Base-by-base conservation (phyloP, 2,113 vertebrate genomes). In the Dendropsophus ebraccatus region DNA sequence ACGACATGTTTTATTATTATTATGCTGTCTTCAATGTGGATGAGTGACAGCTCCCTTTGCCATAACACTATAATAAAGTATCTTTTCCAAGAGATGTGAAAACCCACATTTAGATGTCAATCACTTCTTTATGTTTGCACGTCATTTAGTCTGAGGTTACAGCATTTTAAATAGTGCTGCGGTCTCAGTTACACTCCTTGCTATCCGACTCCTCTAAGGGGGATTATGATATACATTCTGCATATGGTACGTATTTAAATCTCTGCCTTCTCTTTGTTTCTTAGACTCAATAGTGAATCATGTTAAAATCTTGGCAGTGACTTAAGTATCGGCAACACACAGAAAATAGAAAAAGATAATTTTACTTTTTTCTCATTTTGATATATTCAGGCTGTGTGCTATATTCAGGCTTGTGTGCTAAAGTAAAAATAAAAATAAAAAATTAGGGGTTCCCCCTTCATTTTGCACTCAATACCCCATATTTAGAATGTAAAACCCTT, bases 71-170 rank as follows among this genome's bases (percentile, higher is more conserved):
- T 84, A 89, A 88, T 91, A 88, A 90, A 90, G 81, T 84, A 49
- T 88, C 88, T 72, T 30, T 70, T 81, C 86, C 62, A 56, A 69
- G 86, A 78, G 89, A 84, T 54, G 82, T 74, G 83, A 79, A 81
- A 85, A 85, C 81, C n/a, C 45, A 76, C 86, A 87, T 88, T 89
- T 90, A 88, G 89, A 86, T 90, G 91, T 91, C 91, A 87, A 75
- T 92, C 90, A 88, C 80, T 35, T 89, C 84, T 92, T 90, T 90
- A 85, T 87, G 86, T 91, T 88, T 91, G 87, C 89, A 90, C 87
- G 85, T 85, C 87, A 72, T 65, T 35, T 83, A 45, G 17, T 76
- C 8, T 75, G 56, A 84, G 77, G 77, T 80, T 80, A 60, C 4
- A 13, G 52, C 30, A 4, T 37, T 78, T 32, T 56, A 56, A 78